Conservation (phyloP, 2,797 vertebrate species). For the Sphenopsis melanotis region DNA sequence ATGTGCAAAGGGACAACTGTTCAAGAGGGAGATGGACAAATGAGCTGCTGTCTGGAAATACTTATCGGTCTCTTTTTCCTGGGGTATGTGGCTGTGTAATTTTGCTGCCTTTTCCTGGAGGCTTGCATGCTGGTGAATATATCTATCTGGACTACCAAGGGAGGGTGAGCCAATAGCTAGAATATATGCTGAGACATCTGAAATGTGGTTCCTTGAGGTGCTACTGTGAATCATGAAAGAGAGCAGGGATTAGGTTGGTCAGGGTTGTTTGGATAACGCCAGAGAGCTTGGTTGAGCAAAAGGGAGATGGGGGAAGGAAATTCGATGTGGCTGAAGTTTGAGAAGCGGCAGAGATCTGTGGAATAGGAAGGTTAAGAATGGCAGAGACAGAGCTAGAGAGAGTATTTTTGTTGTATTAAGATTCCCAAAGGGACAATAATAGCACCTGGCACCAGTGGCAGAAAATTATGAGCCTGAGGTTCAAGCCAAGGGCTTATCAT, state of each 20-base stretch:
- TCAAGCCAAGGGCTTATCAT: background rate
- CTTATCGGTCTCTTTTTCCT: accelerated
- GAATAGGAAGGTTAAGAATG: background rate
- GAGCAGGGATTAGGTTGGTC: background rate
- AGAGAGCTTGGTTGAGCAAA: background rate
- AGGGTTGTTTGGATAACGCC: background rate
- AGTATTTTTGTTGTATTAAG: background rate
- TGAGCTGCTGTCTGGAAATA: background rate
- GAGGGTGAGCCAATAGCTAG: background rate
- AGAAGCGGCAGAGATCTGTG: background rate
- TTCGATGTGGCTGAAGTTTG: background rate
- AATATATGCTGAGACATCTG: background rate
- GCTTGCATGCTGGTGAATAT: background rate
- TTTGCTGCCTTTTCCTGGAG: background rate
- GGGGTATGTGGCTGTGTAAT: background rate
- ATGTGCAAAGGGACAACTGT: background rate
- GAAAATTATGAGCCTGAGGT: background rate
- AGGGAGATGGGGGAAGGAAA: background rate
- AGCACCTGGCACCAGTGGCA: background rate
- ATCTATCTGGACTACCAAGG: background rate
- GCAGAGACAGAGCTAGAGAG: background rate
- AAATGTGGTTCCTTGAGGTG: background rate
- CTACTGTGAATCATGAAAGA: background rate
- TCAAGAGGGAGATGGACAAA: background rate
- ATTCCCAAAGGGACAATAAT: background rate